Base-by-base conservation (phyloP, 2,797 vertebrate species). In the Sternarchorhynchus goeldii region DNA sequence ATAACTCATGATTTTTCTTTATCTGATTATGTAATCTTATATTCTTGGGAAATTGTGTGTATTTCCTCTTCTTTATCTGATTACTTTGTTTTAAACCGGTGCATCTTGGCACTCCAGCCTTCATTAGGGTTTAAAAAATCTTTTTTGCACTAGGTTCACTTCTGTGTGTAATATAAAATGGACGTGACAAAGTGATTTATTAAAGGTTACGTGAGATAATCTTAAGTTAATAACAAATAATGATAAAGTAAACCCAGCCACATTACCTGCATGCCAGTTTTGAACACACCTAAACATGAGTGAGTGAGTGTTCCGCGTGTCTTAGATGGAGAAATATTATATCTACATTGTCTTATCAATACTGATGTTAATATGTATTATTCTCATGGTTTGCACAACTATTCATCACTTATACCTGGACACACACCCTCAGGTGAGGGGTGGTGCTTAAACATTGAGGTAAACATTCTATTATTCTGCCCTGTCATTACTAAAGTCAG, bases 131-230 rank as follows among this genome's bases (percentile, higher is more conserved):
- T 50, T 12, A 50, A 12, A 50, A 45, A 45, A 45, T 45, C 39
- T 67, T 45, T 14, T 45, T 10, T 50, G 64, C 45, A 14, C 25
- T 50, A 21, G 2, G 45, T 53, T 69, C 45, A 53, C 3, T 57
- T 75, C 63, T 56, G 75, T 56, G 73, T 50, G 14, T 53, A 64
- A 88, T 85, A 88, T 88, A 85, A 85, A 79, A 10, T 59, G 77
- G 77, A 85, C 82, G 87, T 82, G 4, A 55, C 7, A 18, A 73
- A 18, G 75, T n/a, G 18, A 75, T 0, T 79, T 63, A 78, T 60
- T 72, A 18, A 6, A 16, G 36, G 80, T 78, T 7, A 74, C 10
- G 0, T 16, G 71, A 17, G 68, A n/a, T 17, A 36, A 20, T 31
- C 21, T 8, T 69, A 60, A 41, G 50, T 32, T 66, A 77, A 18